These are phyloP conservation scores for Pristionchus arcanus DNA, from an alignment of 2,888 invertebrate genomes.

Conservation along the genomic window DNA sequence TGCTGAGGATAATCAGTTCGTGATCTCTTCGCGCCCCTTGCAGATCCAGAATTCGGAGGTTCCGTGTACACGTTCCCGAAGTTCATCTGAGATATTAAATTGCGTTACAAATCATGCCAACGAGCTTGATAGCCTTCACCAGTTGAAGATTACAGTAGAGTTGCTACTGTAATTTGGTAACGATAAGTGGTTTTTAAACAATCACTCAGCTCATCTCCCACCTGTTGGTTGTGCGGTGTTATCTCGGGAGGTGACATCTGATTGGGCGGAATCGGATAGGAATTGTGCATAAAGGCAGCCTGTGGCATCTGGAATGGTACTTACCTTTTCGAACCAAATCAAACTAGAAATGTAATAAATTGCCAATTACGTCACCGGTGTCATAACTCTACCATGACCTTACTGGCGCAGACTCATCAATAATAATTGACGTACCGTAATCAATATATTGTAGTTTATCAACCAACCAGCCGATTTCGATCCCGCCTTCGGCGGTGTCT, in stretches of 20 bases:
- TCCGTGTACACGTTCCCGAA: not conserved
- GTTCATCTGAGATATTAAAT: not conserved
- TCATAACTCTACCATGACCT: too few species aligned
- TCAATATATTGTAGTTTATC: too few species aligned
- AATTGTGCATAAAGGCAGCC: not conserved
- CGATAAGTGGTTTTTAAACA: not conserved
- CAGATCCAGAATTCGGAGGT: not conserved
- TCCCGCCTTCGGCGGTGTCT: too few species aligned
- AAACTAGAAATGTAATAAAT: too few species aligned
- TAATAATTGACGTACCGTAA: too few species aligned
- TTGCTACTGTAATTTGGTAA: not conserved
- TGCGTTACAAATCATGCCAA: too few species aligned
- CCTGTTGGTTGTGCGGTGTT: not conserved
- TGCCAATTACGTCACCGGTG: too few species aligned
- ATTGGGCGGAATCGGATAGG: not conserved
- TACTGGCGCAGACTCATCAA: too few species aligned
- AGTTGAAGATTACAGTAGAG: too few species aligned
- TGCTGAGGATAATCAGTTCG: not conserved
- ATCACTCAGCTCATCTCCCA: not conserved
- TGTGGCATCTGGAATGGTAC: not conserved
- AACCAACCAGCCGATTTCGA: too few species aligned
- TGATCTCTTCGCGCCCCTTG: not conserved
- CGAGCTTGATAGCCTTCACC: too few species aligned
- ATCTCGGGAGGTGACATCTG: conserved; percentile 19
- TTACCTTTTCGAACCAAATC: too few species aligned